These are phyloP conservation scores for Apoda limacodes DNA, from an alignment of 2,888 invertebrate species.

Conservation along the genomic window DNA sequence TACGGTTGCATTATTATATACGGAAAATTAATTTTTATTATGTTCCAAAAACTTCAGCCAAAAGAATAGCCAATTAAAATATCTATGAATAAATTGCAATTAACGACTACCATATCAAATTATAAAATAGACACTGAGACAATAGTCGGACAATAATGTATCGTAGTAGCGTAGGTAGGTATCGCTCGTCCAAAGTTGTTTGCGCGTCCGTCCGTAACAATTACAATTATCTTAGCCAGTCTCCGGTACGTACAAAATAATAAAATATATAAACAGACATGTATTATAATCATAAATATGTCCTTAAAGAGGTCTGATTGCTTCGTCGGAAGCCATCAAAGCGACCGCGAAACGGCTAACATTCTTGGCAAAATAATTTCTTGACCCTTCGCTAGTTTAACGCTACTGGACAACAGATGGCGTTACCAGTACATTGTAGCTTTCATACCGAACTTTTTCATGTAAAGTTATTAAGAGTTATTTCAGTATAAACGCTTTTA, in stretches of 20 bases:
- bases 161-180: too few species aligned
- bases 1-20: too few species aligned
- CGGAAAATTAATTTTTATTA: too few species aligned
- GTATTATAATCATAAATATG: slow-evolving; percentile 70
- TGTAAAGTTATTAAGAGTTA: slow-evolving; percentile 43
- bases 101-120: too few species aligned
- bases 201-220: slow-evolving; percentile 30
- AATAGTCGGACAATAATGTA: too few species aligned
- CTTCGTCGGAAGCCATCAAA: slow-evolving; percentile 67
- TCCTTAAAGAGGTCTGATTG: slow-evolving; percentile 65
- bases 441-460: slow-evolving; percentile 47
- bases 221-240: slow-evolving; percentile 39
- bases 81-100: too few species aligned
- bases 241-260: slow-evolving; percentile 59
- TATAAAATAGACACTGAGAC: too few species aligned
- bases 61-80: too few species aligned
- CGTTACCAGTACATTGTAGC: slow-evolving; percentile 54
- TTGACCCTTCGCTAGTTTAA: slow-evolving; percentile 47
- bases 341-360: slow-evolving; percentile 50
- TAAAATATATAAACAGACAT: slow-evolving; percentile 63
- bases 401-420: slow-evolving; percentile 62
- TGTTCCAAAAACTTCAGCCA: too few species aligned
- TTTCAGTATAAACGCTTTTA: slow-evolving; percentile 60
- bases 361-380: slow-evolving; percentile 54
- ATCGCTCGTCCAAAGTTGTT: too few species aligned